These are phyloP conservation scores for Pseudopipra pipra DNA, from an alignment of 2,113 vertebrate species.

Conservation along the genomic window DNA sequence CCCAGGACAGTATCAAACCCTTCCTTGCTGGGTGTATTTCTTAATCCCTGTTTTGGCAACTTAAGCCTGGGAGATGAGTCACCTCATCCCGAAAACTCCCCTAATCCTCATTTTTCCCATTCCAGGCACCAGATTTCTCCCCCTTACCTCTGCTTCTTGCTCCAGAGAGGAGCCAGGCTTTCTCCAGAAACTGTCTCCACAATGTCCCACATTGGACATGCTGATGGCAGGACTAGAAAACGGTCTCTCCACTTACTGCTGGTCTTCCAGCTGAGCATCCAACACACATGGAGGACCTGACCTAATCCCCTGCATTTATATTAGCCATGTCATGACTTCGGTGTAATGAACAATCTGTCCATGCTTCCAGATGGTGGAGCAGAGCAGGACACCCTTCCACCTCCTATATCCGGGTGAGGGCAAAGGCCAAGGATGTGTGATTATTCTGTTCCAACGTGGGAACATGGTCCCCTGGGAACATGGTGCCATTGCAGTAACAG, in stretches of 20 bases:
- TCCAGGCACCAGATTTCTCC: neutral
- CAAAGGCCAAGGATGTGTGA: neutral
- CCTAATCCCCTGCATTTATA: neutral
- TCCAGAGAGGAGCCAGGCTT: neutral
- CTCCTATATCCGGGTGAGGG: neutral
- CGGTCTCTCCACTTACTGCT: neutral
- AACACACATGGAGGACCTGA: neutral
- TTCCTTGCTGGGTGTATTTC: neutral
- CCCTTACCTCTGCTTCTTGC: neutral
- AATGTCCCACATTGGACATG: fast-evolving
- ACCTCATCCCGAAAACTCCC: neutral
- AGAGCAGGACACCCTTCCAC: neutral
- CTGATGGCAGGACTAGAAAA: neutral
- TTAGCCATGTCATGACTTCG: neutral
- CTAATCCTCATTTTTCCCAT: neutral
- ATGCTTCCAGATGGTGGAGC: neutral
- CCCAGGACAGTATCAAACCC: neutral
- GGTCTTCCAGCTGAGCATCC: neutral
- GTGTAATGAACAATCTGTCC: neutral
- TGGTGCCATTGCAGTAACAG: neutral
- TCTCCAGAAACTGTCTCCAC: neutral
- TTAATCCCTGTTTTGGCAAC: neutral
- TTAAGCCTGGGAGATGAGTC: neutral
- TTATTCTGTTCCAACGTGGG: neutral
- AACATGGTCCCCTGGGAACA: neutral